These are phyloP conservation scores for Chymomyza fuscimana DNA, from an alignment of 2,888 invertebrate species.

Conservation along the genomic window DNA sequence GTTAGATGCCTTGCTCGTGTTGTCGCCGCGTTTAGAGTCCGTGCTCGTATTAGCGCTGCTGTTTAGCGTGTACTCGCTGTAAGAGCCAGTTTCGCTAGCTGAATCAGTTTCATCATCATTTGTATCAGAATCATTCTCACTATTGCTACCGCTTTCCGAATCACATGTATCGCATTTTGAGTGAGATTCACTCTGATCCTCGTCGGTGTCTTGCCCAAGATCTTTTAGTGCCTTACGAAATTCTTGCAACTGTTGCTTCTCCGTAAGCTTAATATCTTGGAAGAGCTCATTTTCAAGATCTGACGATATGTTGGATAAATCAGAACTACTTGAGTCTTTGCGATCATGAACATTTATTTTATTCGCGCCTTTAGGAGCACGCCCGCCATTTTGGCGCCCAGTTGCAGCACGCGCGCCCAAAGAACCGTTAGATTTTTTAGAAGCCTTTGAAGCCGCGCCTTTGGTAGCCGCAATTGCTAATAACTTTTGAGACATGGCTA, in stretches of 20 bases:
- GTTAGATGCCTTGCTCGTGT: background rate
- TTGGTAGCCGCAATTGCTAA: background rate
- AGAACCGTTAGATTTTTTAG: background rate
- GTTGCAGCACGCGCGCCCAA: background rate
- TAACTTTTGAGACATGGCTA: background rate
- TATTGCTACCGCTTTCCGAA: no score
- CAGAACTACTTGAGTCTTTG: no score
- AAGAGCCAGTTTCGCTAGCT: background rate
- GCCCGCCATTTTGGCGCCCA: no score
- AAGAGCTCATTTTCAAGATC: no score
- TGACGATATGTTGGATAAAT: no score
- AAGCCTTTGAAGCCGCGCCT: background rate
- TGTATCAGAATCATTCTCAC: background rate
- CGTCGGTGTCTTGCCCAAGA: no score
- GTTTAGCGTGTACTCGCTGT: background rate
- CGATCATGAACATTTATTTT: no score
- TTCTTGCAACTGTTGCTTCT: no score
- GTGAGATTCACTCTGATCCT: no score
- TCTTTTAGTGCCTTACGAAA: no score
- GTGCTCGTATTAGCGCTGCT: background rate
- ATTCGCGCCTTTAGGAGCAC: no score
- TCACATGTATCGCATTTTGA: background rate
- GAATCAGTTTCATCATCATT: background rate
- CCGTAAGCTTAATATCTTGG: no score
- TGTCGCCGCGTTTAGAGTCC: background rate